phyloP scores from a whole-genome alignment of 2,797 vertebrate genomes.

The Sebastes trivittatus region DNA sequence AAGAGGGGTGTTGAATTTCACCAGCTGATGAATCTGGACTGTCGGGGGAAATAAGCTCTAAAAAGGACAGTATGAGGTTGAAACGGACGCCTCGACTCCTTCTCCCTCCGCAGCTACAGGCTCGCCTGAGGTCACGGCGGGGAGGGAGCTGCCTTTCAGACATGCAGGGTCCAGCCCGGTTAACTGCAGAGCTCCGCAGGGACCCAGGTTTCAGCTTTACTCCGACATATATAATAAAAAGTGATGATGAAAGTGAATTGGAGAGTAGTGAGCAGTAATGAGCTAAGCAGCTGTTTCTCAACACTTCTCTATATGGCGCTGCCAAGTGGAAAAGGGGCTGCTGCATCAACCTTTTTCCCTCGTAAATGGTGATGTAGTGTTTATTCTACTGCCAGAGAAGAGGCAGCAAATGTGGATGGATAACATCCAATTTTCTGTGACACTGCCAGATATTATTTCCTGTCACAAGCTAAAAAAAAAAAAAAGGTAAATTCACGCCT shows the following conservation, averaged over 20 bases:
- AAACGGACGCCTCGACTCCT: constrained; percentile 8
- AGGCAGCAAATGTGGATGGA: background rate
- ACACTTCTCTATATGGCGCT: constrained; percentile 19
- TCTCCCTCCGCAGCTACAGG: constrained; percentile 15
- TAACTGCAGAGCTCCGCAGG: constrained; percentile 36
- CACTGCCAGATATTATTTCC: background rate
- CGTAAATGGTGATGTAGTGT: constrained; percentile 17
- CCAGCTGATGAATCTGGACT: constrained; percentile 41
- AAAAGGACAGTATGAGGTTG: constrained; percentile 32
- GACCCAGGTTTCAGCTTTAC: constrained; percentile 9
- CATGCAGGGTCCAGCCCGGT: constrained; percentile 2
- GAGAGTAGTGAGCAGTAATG: constrained; percentile 42
- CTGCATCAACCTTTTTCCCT: constrained; percentile 39
- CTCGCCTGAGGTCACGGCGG: constrained; percentile 24
- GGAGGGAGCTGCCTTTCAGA: background rate
- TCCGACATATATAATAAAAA: constrained; percentile 52
- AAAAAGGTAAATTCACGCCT: background rate
- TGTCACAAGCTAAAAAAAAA: background rate
- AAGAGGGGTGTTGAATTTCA: constrained; percentile 31
- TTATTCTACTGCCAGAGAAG: constrained; percentile 29
- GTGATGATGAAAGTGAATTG: constrained; percentile 67
- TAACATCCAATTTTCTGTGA: constrained; percentile 8
- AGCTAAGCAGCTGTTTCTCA: constrained; percentile 57
- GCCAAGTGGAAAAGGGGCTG: constrained; percentile 36
- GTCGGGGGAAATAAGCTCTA: constrained; percentile 27